Evolutionary conservation across 2,113 vertebrate genomes (phyloP).

Genomic region (Eulemur rufifrons): DNA sequence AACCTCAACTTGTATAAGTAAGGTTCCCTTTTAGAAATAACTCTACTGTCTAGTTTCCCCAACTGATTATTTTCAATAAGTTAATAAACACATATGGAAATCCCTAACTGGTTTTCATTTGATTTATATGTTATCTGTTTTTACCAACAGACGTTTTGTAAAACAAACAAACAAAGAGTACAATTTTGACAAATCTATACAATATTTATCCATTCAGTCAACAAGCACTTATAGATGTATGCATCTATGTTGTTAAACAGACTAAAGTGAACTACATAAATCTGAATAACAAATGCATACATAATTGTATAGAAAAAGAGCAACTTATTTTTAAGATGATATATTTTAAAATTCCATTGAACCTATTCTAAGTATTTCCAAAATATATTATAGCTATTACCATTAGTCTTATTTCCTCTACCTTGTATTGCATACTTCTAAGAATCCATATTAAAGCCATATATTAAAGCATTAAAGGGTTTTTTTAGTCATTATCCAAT

Average conservation of each 20-base stretch:
- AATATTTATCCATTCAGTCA: not conserved
- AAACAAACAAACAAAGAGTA: not conserved
- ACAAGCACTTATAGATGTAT: not conserved
- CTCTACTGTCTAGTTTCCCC: not conserved
- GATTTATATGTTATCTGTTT: not conserved
- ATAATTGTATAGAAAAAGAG: not conserved
- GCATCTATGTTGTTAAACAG: not conserved
- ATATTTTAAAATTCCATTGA: not conserved
- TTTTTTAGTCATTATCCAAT: not conserved
- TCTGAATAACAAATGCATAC: not conserved
- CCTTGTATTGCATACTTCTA: not conserved
- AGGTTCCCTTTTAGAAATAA: not conserved
- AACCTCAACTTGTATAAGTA: not conserved
- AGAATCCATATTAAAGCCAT: not conserved
- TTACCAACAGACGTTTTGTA: not conserved
- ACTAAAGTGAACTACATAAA: not conserved
- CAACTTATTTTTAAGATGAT: not conserved
- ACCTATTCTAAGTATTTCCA: not conserved
- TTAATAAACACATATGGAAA: not conserved
- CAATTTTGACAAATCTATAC: not conserved
- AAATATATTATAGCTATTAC: not conserved
- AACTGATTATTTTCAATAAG: not conserved
- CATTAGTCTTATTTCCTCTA: not conserved
- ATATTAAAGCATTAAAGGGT: not conserved
- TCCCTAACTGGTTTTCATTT: not conserved